Base-by-base conservation (phyloP, 2,113 vertebrate species). In the Columba livia region DNA sequence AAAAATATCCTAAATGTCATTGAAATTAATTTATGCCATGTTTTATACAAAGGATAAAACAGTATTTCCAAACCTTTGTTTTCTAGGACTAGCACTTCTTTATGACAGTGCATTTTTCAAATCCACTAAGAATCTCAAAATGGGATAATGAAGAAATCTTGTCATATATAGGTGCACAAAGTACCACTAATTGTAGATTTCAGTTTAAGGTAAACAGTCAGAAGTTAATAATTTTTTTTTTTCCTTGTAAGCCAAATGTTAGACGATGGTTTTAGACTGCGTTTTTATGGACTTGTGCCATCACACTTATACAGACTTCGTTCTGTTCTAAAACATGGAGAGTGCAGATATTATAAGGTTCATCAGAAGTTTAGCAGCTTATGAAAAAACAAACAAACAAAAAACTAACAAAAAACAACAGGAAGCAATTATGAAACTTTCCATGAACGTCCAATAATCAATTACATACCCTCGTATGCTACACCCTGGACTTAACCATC, bases 1-100 rank as follows among this genome's bases (percentile, higher is more conserved):
- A 96, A 95, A 97, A 89, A 20, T 70, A 73, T 58, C 97, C 32
- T 71, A 73, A 80, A 36, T 89, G 70, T 64, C 12, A 79, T 3
- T 51, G 40, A 44, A n/a, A 92, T 69, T 42, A 2, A 74, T 90
- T 87, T 89, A 62, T 34, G 42, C 3, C 11, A 29, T 42, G 47
- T 78, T 40, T 56, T 57, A 51, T 15, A 62, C 8, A 56, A 87
- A 81, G 2, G 31, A 65, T 56, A 77, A 84, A 57, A 29, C 3
- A 80, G 5, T 77, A 92, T 61, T 29, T 90, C 58, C 18, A 5
- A 42, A 85, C 53, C 32, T 92, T 74, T 83, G 8, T 60, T 90
- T 79, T 58, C 50, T 5, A 88, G 24, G 24, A 57, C 32, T 44
- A 79, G 38, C 44, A 64, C 26, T 12, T 85, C 65, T 61, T 90